Evolutionary conservation across 2,888 invertebrate species (phyloP).

Genomic region (Nipponacmea schrenckii): DNA sequence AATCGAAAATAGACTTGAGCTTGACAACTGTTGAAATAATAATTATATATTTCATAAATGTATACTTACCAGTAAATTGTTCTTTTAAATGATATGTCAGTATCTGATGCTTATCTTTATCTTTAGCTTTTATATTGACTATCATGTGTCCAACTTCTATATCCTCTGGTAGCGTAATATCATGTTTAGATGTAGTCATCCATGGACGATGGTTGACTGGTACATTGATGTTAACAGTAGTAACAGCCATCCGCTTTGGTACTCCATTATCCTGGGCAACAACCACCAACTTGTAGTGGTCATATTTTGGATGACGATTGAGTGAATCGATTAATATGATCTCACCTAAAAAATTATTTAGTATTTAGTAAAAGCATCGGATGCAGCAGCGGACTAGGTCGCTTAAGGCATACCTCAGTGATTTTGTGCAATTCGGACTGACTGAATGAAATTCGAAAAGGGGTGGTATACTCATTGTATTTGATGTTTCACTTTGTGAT

Average conservation of each 20-base stretch:
- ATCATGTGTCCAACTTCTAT: slow-evolving; percentile 20
- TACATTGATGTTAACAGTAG: slow-evolving; percentile 28
- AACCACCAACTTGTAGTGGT: slow-evolving; percentile 27
- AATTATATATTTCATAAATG: too few species aligned
- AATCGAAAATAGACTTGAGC: neutral
- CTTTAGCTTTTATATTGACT: slow-evolving; percentile 24
- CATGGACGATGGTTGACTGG: slow-evolving; percentile 32
- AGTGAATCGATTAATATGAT: slow-evolving; percentile 28
- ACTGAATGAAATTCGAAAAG: too few species aligned
- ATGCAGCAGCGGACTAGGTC: too few species aligned
- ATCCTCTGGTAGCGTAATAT: slow-evolving; percentile 25
- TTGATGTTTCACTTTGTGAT: too few species aligned
- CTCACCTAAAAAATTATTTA: slow-evolving; percentile 32
- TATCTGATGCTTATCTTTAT: slow-evolving; percentile 24
- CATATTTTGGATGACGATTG: slow-evolving; percentile 27
- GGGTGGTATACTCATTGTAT: too few species aligned
- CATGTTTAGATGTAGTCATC: slow-evolving; percentile 10
- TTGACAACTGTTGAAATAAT: too few species aligned
- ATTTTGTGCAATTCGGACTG: too few species aligned
- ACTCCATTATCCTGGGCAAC: slow-evolving; percentile 34
- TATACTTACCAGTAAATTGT: too few species aligned
- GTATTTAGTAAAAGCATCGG: too few species aligned
- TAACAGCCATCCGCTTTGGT: slow-evolving; percentile 21
- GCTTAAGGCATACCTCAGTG: too few species aligned
- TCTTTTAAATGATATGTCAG: slow-evolving; percentile 15